Evolutionary conservation across 2,113 vertebrate genomes (phyloP), one percentile per base, ranked within the genome.

Genomic region (Elephas maximus): DNA sequence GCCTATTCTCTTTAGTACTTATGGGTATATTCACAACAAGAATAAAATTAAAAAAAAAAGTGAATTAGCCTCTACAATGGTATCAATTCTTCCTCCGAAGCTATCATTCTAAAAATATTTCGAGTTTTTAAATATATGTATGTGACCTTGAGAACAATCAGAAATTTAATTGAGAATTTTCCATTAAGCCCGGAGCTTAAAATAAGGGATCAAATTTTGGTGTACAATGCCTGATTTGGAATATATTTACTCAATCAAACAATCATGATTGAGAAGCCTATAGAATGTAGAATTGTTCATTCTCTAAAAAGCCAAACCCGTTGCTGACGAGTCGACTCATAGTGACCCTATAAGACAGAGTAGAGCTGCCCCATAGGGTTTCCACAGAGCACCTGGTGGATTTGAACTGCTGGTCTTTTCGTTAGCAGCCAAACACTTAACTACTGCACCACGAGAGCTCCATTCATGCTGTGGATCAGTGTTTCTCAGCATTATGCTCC

Each of bases 61-160:
- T 17, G n/a, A 67, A 4, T 77, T 85, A 76, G 30, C 9, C 2
- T 88, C 14, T 92, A 44, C 0, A 10, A 63, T 74, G 6, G 0
- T 88, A 88, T 65, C 57, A 69, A 53, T 79, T 91, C 15, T 82
- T 95, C 37, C 18, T 28, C 77, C 4, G n/a, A 90, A 84, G 51
- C 28, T 89, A 41, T 67, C 17, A 93, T 71, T 94, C 7, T 79
- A 89, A 89, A 85, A 93, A 78, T 0, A 79, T 24, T 92, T 91
- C 93, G n/a, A 74, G 33, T 2, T 93, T 65, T 92, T 79, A 73
- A 91, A 74, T 87, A 74, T n/a, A 86, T 74, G 51, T 81, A 78
- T 67, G 57, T 88, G 45, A 85, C 5, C 65, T 33, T 89, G 48
- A 87, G 57, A 83, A 80, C 1, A 57, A 62, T 91, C 4, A 92